Conservation (phyloP, 2,888 invertebrate species). For the Acholoe squamosa region DNA sequence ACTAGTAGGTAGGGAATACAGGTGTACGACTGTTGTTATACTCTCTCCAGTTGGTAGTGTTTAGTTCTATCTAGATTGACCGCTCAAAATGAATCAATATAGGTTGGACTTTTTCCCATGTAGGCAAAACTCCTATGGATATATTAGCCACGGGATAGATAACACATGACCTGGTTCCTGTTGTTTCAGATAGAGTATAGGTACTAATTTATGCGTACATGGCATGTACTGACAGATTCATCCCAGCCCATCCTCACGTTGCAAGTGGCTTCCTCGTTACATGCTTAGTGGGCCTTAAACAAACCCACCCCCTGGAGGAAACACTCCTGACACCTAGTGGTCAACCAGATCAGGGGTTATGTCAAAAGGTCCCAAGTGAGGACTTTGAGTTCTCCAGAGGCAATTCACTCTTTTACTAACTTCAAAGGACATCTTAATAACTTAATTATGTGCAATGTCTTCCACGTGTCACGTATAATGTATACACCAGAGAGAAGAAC, state of each 20-base stretch:
- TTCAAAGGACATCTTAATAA: not conserved
- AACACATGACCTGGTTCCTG: not conserved
- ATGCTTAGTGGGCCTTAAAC: not conserved
- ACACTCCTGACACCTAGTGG: not conserved
- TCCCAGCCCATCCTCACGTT: not conserved
- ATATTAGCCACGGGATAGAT: too few species aligned
- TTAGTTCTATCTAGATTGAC: too few species aligned
- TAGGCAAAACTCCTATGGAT: too few species aligned
- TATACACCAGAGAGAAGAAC: too few species aligned
- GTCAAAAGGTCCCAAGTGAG: not conserved
- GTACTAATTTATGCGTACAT: too few species aligned
- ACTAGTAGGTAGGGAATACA: too few species aligned
- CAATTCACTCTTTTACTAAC: not conserved
- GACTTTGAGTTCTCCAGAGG: not conserved
- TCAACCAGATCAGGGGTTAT: slow-evolving; percentile 33
- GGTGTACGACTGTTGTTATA: too few species aligned
- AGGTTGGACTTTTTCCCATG: too few species aligned
- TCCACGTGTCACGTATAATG: not conserved
- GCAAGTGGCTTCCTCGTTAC: slow-evolving; percentile 25
- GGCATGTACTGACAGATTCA: not conserved
- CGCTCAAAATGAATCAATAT: too few species aligned
- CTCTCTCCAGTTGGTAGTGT: too few species aligned
- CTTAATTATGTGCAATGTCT: not conserved
- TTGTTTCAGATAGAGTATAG: not conserved
- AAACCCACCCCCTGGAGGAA: not conserved